These are phyloP conservation scores for Lepidurus couesii DNA, from an alignment of 1,140 invertebrate species.

Conservation along the genomic window DNA sequence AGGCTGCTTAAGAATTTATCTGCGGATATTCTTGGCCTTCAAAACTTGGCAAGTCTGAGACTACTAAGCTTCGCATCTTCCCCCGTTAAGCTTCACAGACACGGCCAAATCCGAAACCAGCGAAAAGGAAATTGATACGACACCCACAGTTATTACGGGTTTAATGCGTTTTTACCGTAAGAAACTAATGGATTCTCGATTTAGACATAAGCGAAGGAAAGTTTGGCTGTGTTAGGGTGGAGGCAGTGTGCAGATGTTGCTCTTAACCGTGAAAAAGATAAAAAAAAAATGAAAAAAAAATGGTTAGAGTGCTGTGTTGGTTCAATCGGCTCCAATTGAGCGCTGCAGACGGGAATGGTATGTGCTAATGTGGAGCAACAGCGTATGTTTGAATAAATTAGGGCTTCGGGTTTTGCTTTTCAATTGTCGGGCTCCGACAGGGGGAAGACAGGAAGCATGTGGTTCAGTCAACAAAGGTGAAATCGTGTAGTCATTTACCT, in stretches of 20 bases:
- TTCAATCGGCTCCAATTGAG: too few relatives aligned
- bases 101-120: not conserved
- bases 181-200: too few relatives aligned
- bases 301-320: too few relatives aligned
- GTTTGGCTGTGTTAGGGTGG: too few relatives aligned
- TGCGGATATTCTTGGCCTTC: slow-evolving; percentile 12
- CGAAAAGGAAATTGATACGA: too few relatives aligned
- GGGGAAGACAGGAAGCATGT: not conserved
- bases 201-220: too few relatives aligned
- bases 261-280: slow-evolving; percentile 19
- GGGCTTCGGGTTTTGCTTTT: not conserved
- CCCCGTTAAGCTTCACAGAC: not conserved
- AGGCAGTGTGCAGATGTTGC: too few relatives aligned
- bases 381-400: not conserved
- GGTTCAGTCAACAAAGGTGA: not conserved
- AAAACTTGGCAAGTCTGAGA: not conserved
- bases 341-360: too few relatives aligned
- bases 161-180: too few relatives aligned
- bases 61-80: slow-evolving; percentile 10
- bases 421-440: not conserved
- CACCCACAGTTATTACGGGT: too few relatives aligned
- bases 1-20: slow-evolving; percentile 11
- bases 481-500: slow-evolving; percentile 10
- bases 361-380: not conserved
- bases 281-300: not conserved